Percentiles rank a stretch among this genome's conserved stretches.
Evolutionary conservation across 53 echinoderm and acorn worm species (phyloP).

Genomic region (Stichopus horrens): DNA sequence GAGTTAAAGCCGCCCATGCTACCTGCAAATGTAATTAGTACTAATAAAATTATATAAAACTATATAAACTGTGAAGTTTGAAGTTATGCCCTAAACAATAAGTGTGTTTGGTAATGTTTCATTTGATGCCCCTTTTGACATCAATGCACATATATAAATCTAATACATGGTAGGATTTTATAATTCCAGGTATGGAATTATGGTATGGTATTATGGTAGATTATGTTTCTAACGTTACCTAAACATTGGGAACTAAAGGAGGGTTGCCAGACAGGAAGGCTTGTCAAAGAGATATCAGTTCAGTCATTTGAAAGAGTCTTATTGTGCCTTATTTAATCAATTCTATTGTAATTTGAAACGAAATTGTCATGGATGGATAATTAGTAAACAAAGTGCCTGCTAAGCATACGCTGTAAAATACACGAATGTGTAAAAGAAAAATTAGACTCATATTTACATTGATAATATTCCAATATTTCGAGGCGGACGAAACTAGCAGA

Average conservation of each 20-base stretch:
- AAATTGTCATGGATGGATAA: not conserved
- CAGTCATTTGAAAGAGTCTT: not conserved
- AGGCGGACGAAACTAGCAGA: constrained; percentile 46
- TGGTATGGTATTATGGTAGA: too few relatives aligned
- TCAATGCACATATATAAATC: not conserved
- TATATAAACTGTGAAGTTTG: not conserved
- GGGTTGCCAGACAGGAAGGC: not conserved
- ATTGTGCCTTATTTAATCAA: not conserved
- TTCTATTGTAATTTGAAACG: not conserved
- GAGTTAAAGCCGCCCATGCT: not conserved
- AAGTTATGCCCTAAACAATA: not conserved
- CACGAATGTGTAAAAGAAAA: not conserved
- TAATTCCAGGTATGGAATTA: not conserved
- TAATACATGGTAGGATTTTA: not conserved
- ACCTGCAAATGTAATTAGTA: not conserved
- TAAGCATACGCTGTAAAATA: not conserved
- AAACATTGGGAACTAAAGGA: too few relatives aligned
- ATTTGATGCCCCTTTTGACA: not conserved
- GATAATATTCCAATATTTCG: constrained; percentile 56
- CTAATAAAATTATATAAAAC: not conserved
- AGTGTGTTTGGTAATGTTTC: not conserved
- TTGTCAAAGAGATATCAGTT: not conserved
- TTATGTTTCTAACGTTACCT: too few relatives aligned
- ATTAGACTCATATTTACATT: constrained; percentile 25
- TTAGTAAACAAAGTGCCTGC: not conserved